Base-by-base conservation (phyloP, 1,140 invertebrate species). In the Bombus superbus region DNA sequence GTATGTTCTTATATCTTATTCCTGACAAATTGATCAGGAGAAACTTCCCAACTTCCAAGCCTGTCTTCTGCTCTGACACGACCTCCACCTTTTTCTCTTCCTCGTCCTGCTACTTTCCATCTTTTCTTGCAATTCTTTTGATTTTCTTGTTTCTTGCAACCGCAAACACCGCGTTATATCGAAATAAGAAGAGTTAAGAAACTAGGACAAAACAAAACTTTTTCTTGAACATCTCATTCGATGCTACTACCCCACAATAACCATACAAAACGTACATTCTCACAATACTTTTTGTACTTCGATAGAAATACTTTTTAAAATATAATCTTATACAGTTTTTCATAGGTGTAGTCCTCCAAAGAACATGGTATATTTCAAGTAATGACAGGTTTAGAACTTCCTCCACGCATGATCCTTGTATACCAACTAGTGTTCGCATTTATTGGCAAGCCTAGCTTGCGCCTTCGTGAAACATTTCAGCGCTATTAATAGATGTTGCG, bases 401-500 rank as follows among this genome's bases (percentile, higher is more conserved):
- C 10, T 1, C 0, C 4, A 3, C 40, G 9, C 35, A 11, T 32
- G n/a, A 73, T 72, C n/a, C 10, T 11, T 28, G 2, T 32, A 15
- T 38, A 3, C 25, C 25, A 18, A 0, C 10, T 13, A 15, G 25
- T 15, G 74, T 40, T 57, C 74, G 15, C 40, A 59, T 59, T 62
- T 77, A 77, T 62, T 40, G 75, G 38, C 38, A 62, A 62, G 18
- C 15, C 6, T n/a, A 11, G 28, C 10, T 25, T 18, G 25, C 22
- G 15, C n/a, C 28, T 82, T 38, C 10, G 5, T 22, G 53, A 73
- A 62, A 32, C 25, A 44, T 75, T 66, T 62, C 57, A 38, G 18
- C 13, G 28, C 59, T 75, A 82, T 69, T 83, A 76, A 38, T 42
- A 64, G 74, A 69, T 69, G 64, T 78, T 83, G 74, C 73, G 38